phyloP scores from a whole-genome alignment of 2,888 invertebrate genomes.

The Caenorhabditis sp. region DNA sequence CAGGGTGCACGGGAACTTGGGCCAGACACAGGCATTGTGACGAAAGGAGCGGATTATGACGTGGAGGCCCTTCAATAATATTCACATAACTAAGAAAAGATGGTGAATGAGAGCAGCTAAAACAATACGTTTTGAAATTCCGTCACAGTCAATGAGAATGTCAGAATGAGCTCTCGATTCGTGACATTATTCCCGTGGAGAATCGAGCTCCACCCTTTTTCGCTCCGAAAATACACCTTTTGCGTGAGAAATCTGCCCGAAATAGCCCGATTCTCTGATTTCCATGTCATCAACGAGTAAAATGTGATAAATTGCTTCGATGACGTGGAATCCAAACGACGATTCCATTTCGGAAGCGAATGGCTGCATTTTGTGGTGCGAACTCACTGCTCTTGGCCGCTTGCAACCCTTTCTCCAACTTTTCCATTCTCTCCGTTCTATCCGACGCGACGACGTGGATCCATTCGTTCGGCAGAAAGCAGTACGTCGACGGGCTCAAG shows the following conservation, averaged over 20 bases:
- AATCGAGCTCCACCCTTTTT: background rate
- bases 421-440: slow-evolving; percentile 21
- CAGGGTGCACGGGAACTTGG: slow-evolving; percentile 6
- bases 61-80: no score
- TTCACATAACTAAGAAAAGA: no score
- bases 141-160: no score
- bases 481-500: background rate
- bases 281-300: background rate
- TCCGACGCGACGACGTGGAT: no score
- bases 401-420: slow-evolving; percentile 16
- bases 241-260: background rate
- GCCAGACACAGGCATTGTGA: no score
- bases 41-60: no score
- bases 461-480: no score
- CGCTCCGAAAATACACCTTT: background rate
- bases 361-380: background rate
- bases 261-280: slow-evolving; percentile 1
- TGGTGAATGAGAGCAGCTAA: no score
- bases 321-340: background rate
- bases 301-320: background rate
- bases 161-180: no score
- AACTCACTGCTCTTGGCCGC: slow-evolving; percentile 34
- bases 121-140: no score
- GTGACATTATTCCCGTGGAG: no score
- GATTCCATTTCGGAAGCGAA: background rate